Percentiles rank a stretch among this genome's conserved stretches.
Evolutionary conservation across 2,113 vertebrate species (phyloP).

Genomic region (Microcebus griseorufus): DNA sequence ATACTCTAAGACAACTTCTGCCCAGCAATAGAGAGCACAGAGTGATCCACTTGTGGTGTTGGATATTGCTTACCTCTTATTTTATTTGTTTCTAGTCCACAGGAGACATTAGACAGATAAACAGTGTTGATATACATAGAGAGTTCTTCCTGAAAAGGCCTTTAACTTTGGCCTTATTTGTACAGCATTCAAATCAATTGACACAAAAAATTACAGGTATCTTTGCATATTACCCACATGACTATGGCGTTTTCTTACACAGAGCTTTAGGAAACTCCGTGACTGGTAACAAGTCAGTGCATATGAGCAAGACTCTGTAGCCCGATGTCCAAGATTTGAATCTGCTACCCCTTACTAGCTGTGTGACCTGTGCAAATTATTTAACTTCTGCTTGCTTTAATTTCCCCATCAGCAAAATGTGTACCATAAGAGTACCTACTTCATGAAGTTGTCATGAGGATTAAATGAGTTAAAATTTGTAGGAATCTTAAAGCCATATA

Average conservation of each 20-base stretch:
- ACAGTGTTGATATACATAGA: background rate
- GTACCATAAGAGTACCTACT: background rate
- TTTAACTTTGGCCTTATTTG: background rate
- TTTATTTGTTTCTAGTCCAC: background rate
- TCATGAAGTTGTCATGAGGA: background rate
- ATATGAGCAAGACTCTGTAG: background rate
- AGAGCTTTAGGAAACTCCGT: background rate
- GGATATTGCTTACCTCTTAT: background rate
- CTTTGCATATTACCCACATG: background rate
- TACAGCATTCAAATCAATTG: background rate
- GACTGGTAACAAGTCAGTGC: background rate
- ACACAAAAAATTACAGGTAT: background rate
- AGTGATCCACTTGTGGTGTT: background rate
- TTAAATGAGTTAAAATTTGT: slow-evolving; percentile 3
- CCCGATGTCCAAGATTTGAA: background rate
- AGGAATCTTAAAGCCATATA: background rate
- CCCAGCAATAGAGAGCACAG: background rate
- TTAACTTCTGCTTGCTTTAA: background rate
- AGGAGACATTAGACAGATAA: background rate
- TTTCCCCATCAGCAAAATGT: background rate
- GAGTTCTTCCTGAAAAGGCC: background rate
- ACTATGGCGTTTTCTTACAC: background rate
- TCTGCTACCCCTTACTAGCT: background rate
- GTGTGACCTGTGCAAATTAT: background rate
- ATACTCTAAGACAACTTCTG: background rate